Conservation (phyloP, 2,888 invertebrate genomes). For the Drosophila fulvimacula region DNA sequence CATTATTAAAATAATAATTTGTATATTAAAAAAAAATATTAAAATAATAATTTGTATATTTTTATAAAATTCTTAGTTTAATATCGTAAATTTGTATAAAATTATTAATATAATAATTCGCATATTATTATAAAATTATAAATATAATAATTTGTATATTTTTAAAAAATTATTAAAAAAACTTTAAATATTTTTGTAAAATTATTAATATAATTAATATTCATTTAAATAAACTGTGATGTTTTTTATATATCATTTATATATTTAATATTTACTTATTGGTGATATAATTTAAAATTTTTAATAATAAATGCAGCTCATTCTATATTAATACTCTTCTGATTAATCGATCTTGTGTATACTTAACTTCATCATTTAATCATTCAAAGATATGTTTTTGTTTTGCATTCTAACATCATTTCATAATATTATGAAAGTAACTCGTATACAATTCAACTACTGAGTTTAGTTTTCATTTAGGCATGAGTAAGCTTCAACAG, state of each 20-base stretch:
- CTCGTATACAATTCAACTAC: neutral
- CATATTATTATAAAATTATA: neutral
- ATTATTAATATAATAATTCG: neutral
- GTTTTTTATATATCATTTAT: neutral
- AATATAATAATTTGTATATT: neutral
- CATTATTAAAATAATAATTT: too few species aligned
- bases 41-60: neutral
- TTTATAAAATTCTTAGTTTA: neutral
- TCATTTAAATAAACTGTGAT: neutral
- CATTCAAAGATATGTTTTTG: neutral
- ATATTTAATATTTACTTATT: too few species aligned
- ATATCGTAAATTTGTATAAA: too few species aligned
- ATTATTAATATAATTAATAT: neutral
- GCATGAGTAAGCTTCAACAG: neutral
- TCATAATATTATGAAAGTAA: constrained; percentile 17
- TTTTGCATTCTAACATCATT: constrained; percentile 13
- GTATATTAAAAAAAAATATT: neutral
- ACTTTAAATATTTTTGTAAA: neutral
- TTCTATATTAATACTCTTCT: neutral
- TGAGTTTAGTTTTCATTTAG: neutral
- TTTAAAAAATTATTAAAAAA: neutral
- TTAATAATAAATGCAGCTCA: constrained; percentile 3
- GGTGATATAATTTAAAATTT: too few species aligned
- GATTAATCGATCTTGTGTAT: too few species aligned
- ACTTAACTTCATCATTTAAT: neutral